Evolutionary conservation across 2,888 invertebrate genomes (phyloP).

Genomic region (Pyralis farinalis): DNA sequence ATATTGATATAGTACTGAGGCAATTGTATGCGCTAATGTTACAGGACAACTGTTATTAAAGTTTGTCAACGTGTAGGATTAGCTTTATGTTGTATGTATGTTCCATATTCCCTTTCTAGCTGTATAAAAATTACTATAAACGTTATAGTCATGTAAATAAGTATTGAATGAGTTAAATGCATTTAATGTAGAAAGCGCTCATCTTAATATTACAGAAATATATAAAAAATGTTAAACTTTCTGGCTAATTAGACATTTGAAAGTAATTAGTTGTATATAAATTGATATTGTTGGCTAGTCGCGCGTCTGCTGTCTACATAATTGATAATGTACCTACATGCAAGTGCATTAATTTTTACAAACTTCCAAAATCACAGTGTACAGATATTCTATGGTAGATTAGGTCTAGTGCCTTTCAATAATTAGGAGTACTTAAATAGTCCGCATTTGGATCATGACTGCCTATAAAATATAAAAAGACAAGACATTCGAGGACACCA

Average conservation of each 20-base stretch:
- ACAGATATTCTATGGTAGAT: conserved; percentile 70
- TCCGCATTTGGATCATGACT: conserved; percentile 20
- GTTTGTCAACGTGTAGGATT: too few species aligned
- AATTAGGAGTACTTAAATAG: conserved; percentile 60
- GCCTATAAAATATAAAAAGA: conserved; percentile 2
- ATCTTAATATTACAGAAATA: conserved; percentile 38
- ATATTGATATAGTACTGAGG: too few species aligned
- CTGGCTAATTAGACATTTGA: conserved; percentile 33
- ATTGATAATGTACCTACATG: conserved; percentile 14
- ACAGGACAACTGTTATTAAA: too few species aligned
- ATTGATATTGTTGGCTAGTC: conserved; percentile 58
- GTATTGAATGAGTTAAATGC: conserved; percentile 62
- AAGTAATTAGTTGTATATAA: conserved; percentile 26
- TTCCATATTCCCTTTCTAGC: background rate
- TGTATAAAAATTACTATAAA: background rate
- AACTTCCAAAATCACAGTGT: conserved; percentile 44
- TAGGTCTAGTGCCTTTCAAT: conserved; percentile 75
- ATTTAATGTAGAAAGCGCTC: conserved; percentile 73
- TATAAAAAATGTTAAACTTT: conserved; percentile 37
- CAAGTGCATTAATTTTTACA: conserved; percentile 14
- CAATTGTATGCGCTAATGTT: too few species aligned
- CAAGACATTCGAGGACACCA: conserved; percentile 22
- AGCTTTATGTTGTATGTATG: too few species aligned
- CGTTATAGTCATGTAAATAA: conserved; percentile 58
- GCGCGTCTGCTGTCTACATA: conserved; percentile 42